Evolutionary conservation across 2,797 vertebrate species (phyloP).

Genomic region (Pseudotriccus pelzelni): DNA sequence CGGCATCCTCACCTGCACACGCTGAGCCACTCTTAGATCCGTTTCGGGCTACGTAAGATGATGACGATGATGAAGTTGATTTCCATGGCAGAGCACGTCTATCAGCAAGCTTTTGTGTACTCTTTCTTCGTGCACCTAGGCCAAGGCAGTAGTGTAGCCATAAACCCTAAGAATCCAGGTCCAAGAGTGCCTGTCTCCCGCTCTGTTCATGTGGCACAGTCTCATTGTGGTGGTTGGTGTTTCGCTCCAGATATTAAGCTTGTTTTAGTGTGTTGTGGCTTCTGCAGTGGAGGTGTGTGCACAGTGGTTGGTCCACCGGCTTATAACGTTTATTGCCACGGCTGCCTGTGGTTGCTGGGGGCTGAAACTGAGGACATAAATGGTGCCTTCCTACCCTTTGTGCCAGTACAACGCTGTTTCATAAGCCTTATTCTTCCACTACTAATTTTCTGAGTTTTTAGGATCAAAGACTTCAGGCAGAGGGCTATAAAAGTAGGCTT

Average conservation of each 20-base stretch:
- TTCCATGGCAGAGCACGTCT: accelerated
- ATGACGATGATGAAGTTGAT: not conserved
- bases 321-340: not conserved
- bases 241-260: not conserved
- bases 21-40: not conserved
- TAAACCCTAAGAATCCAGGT: not conserved
- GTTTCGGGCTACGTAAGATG: not conserved
- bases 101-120: not conserved
- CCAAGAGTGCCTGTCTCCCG: not conserved
- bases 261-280: not conserved
- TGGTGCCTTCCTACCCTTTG: not conserved
- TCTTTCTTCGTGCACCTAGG: not conserved
- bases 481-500: not conserved
- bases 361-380: not conserved
- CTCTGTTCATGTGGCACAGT: not conserved
- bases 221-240: not conserved
- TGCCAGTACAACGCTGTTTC: not conserved
- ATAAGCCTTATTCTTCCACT: not conserved
- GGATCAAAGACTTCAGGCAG: not conserved
- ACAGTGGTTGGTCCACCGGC: not conserved
- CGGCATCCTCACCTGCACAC: not conserved
- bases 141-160: not conserved
- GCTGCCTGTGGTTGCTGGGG: not conserved
- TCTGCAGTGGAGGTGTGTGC: not conserved
- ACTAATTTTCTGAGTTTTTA: conserved; percentile 1